Base-by-base conservation (phyloP, 1,140 invertebrate species). In the Polypedilum vanderplanki region DNA sequence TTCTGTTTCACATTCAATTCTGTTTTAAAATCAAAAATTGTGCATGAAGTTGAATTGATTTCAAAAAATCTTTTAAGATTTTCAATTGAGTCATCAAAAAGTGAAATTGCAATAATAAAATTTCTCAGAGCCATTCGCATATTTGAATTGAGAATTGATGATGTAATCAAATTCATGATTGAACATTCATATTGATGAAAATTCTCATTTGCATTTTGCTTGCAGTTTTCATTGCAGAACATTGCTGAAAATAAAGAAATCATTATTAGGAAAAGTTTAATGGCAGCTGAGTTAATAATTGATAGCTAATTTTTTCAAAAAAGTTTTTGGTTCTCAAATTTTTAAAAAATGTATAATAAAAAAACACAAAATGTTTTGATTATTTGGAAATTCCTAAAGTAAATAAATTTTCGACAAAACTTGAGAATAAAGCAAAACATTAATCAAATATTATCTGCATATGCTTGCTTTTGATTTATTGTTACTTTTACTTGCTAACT, bases 51-150 rank as follows among this genome's bases (percentile, higher is more conserved):
- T 22, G n/a, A 57, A 1, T 70, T 20, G 7, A 18, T 18, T 20
- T 70, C 18, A 2, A 70, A 22, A 22, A 70, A 70, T 18, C 3
- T 22, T 10, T 18, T 70, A 1, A 70, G 20, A 18, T 70, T 70
- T 18, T 70, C 65, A 70, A 70, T 70, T 18, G 65, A 70, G 17
- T 70, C 17, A 18, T 70, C 17, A 18, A 70, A 70, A 5, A 70
- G 7, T 70, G 65, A 0, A 0, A 70, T 4, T 18, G 17, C 17
- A 20, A n/a, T 10, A 17, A 70, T 20, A 18, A 70, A 20, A 3
- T 7, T 20, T 70, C 18, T 70, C 20, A 70, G 18, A 9, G 65
- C 65, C 65, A 70, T 70, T 70, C 18, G 15, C 65, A 70, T 70
- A 18, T 18, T 70, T 70, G 46, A 12, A 18, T 70, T 70, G 15